These are phyloP conservation scores for Triplophysa yarkandensis DNA, from an alignment of 2,797 vertebrate genomes.

Conservation along the genomic window DNA sequence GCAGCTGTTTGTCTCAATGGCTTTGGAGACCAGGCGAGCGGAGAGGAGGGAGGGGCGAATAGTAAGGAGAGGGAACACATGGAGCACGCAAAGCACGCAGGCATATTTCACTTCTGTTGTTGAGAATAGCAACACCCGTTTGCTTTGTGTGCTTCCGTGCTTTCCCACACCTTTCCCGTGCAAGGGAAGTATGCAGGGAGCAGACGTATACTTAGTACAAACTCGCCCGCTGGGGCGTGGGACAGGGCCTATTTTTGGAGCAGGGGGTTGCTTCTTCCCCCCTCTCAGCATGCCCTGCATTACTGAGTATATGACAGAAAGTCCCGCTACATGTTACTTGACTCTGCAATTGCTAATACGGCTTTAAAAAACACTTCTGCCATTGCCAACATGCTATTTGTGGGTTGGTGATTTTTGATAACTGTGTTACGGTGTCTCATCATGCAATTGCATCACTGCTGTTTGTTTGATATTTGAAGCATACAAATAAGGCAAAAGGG, in stretches of 20 bases:
- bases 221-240: constrained; percentile 27
- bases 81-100: constrained; percentile 70
- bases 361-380: constrained; percentile 15
- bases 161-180: background rate
- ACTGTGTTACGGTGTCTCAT: background rate
- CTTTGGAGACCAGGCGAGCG: constrained; percentile 47
- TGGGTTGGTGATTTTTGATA: constrained; percentile 1
- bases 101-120: constrained; percentile 56
- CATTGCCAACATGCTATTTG: constrained; percentile 29
- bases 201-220: constrained; percentile 8
- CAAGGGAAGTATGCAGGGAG: background rate
- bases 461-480: background rate
- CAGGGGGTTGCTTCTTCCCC: constrained; percentile 54
- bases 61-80: constrained; percentile 40
- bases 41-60: background rate
- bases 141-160: background rate
- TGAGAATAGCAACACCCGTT: background rate
- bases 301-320: constrained; percentile 44
- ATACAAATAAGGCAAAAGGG: constrained; percentile 19
- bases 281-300: constrained; percentile 1
- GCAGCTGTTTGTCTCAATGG: constrained; percentile 73
- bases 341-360: background rate
- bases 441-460: constrained; percentile 13
- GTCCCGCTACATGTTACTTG: constrained; percentile 9
- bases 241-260: constrained; percentile 76